Evolutionary conservation across 2,113 vertebrate species (phyloP), one percentile per base, ranked within the genome.

Genomic region (Tilapia sparmanii): DNA sequence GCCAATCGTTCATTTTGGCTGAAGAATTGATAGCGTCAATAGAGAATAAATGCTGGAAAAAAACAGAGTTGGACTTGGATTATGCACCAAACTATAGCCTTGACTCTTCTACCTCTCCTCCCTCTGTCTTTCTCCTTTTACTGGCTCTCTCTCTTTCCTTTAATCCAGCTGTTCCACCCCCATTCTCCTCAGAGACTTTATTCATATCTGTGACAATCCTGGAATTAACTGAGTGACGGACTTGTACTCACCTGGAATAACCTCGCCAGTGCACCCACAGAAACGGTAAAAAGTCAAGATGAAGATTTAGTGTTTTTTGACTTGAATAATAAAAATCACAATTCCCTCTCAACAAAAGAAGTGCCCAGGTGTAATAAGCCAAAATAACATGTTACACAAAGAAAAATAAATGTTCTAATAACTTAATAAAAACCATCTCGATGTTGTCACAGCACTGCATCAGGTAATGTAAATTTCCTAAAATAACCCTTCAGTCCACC

Each of bases 401-500:
- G 22, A 57, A 57, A 38, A 63, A 31, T 19, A 68, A 76, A 16
- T 50, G 8, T 40, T 26, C 6, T 12, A 42, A 59, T 18, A 3
- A 12, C 7, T 68, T 33, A 10, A 50, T n/a, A 5, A 38, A 45
- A 82, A 6, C 15, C 12, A 19, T 24, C 24, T 79, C 29, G 71
- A 7, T 9, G 73, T 29, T 2, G 80, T 57, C 54, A 61, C 9
- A 47, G 29, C 35, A 1, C 8, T 19, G 54, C 8, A 13, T 12
- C n/a, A 16, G 50, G 80, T 13, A 24, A 81, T 10, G 24, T 35
- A 71, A 81, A 80, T 82, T 86, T 87, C 90, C 91, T 81, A 86
- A 92, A 94, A 95, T 92, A 95, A 89, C 80, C 55, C 5, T 0
- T 89, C 79, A 50, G 33, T 57, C 87, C 93, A 90, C 90, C 92